These are phyloP conservation scores for Lepisosteus osseus DNA, from an alignment of 2,113 vertebrate species.

Conservation along the genomic window DNA sequence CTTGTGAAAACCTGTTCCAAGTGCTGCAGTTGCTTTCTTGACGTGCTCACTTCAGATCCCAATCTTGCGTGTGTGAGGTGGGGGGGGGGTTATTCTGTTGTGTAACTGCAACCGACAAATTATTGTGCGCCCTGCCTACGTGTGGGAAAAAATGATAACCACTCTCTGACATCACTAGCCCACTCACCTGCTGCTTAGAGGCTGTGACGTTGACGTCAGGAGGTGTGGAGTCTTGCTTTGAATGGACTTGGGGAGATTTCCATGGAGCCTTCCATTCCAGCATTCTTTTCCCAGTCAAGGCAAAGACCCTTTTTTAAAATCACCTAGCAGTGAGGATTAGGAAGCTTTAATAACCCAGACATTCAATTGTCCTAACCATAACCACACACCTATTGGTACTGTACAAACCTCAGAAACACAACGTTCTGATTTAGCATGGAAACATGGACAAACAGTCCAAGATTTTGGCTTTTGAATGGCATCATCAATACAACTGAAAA, in stretches of 20 bases:
- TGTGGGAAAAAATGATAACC: neutral
- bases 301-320: too few species aligned
- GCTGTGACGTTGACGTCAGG: neutral
- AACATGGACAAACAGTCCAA: too few species aligned
- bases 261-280: neutral
- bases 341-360: too few species aligned
- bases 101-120: neutral
- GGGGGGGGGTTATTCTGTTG: neutral
- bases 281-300: too few species aligned
- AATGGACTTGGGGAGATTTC: neutral
- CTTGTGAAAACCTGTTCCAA: slow-evolving; percentile 50
- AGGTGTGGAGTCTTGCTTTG: neutral
- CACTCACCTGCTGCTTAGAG: neutral
- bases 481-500: too few species aligned
- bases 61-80: neutral
- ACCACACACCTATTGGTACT: too few species aligned
- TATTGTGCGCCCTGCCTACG: neutral
- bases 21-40: slow-evolving; percentile 13
- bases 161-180: neutral
- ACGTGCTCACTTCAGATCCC: neutral
- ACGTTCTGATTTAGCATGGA: too few species aligned
- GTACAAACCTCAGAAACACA: too few species aligned
- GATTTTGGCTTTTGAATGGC: too few species aligned
- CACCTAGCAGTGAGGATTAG: too few species aligned
- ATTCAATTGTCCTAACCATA: too few species aligned